Base-by-base conservation (phyloP, 92 coral and sea anemone genomes). In the Porites cylindrica region DNA sequence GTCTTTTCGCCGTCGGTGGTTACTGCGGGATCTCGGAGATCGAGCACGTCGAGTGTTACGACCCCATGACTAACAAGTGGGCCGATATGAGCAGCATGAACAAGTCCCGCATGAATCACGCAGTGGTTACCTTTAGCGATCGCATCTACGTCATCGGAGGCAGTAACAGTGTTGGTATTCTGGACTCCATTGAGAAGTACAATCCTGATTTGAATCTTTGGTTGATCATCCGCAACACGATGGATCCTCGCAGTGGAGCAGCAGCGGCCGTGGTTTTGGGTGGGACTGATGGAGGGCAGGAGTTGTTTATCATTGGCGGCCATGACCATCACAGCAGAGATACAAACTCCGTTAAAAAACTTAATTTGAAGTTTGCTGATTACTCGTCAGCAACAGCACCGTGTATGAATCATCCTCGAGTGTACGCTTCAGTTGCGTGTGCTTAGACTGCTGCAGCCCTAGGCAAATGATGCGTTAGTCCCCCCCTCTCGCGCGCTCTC, bases 61-160 rank as follows among this genome's bases (percentile, higher is more conserved):
- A 97, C 78, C 99, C 99, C 13, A 91, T 97, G 94, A 87, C 95
- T 4, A 97, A 97, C 84, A 97, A 96, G 89, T 97, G 99, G 99
- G 83, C 91, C 21, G 99, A 95, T 80, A 89, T 97, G 85, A 93
- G 94, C 86, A 93, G 97, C 12, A 89, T 97, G 92, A 97, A 97
- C 87, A 97, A 95, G 86, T 93, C 99, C 75, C 92, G 99, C 59
- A 93, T 93, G 98, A 92, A 96, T 72, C 98, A 97, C 84, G 95
- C 98, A 20, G 93, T 83, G 18, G 98, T 93, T 43, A 92, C 94
- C 56, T 95, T 93, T 70, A 85, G 96, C 47, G 96, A 93, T 53
- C 92, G 98, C 29, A 85, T 97, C 29, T 97, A 97, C 83, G 99
- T 95, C 74, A 89, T 95, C 60, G 99, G 99, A 7, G 99, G 99